Percentiles rank a stretch among this genome's conserved stretches.
phyloP scores from a whole-genome alignment of 1,140 invertebrate genomes.

The Cherax destructor region DNA sequence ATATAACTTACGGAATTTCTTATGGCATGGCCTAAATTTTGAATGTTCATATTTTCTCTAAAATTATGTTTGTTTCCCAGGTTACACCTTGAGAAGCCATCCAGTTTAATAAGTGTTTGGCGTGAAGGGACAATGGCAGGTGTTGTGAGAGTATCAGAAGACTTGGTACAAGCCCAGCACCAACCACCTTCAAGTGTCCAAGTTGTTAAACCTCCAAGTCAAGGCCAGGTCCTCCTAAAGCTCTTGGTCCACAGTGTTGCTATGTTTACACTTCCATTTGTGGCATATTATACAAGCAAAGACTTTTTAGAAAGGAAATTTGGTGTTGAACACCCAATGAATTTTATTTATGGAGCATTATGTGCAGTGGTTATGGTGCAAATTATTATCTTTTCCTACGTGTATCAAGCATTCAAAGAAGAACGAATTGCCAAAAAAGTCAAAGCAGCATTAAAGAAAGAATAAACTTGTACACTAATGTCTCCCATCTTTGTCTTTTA shows the following conservation, averaged over 20 bases:
- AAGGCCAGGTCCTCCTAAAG: conserved; percentile 32
- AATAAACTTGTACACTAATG: neutral
- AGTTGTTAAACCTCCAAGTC: neutral
- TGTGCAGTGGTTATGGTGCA: conserved; percentile 43
- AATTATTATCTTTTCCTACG: conserved; percentile 47
- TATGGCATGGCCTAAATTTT: neutral
- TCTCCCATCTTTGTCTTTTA: no score
- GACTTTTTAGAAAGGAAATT: conserved; percentile 41
- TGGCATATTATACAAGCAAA: conserved; percentile 27
- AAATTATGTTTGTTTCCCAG: neutral
- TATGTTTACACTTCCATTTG: conserved; percentile 58
- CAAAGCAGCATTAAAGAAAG: neutral
- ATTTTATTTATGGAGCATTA: conserved; percentile 46
- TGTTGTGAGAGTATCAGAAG: neutral
- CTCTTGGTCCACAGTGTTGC: conserved; percentile 45
- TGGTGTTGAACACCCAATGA: conserved; percentile 30
- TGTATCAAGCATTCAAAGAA: conserved; percentile 48
- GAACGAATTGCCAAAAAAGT: neutral
- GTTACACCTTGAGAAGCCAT: neutral
- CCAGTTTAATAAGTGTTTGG: neutral
- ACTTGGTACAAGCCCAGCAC: neutral
- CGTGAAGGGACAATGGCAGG: neutral
- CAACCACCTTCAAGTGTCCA: neutral
- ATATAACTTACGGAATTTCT: no score
- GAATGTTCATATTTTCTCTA: neutral